These are phyloP conservation scores for Paramormyrops kingsleyae DNA, from an alignment of 2,113 vertebrate genomes.

Conservation along the genomic window DNA sequence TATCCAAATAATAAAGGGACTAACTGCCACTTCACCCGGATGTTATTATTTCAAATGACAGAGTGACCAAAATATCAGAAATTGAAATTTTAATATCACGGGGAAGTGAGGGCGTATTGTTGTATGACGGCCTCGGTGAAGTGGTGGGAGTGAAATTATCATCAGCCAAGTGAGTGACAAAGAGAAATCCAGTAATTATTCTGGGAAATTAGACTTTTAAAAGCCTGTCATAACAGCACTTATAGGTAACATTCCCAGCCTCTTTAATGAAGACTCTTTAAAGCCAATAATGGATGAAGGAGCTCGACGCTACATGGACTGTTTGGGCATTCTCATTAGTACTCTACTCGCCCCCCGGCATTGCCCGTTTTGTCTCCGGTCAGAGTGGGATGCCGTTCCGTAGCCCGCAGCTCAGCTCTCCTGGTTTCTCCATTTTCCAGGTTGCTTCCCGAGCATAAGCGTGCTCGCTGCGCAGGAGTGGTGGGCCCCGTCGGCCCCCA, in stretches of 20 bases:
- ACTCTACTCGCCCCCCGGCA: not conserved
- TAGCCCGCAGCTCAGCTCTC: not conserved
- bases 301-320: not conserved
- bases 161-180: slow-evolving; percentile 15
- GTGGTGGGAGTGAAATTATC: not conserved
- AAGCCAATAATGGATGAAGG: slow-evolving; percentile 12
- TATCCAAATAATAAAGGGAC: not conserved
- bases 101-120: not conserved
- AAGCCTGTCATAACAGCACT: slow-evolving; percentile 22
- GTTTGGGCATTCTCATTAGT: not conserved
- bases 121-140: not conserved
- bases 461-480: slow-evolving; percentile 39
- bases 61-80: not conserved
- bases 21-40: not conserved
- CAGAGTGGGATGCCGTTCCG: not conserved
- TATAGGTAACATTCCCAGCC: slow-evolving; percentile 6
- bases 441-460: slow-evolving; percentile 73
- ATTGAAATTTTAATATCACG: not conserved
- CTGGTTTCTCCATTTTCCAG: slow-evolving; percentile 46
- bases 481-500: slow-evolving; percentile 32
- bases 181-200: slow-evolving; percentile 13
- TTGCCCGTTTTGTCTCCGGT: not conserved
- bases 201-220: slow-evolving; percentile 18
- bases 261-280: slow-evolving; percentile 12
- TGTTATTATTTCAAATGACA: not conserved